These are phyloP conservation scores for Magallana ariakensis DNA, from an alignment of 1,140 invertebrate species.

Conservation along the genomic window DNA sequence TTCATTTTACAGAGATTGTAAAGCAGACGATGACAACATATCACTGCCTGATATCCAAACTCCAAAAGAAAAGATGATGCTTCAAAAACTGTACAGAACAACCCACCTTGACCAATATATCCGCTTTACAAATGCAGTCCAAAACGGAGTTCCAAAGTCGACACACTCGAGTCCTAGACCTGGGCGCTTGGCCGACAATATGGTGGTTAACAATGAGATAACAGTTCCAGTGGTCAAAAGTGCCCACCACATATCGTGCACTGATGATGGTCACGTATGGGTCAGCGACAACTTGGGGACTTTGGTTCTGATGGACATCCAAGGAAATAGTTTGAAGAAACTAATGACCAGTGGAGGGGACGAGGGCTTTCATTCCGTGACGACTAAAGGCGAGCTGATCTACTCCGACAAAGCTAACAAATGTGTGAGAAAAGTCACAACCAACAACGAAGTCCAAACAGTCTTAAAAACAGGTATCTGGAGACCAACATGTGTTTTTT, in stretches of 20 bases:
- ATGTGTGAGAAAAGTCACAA: constrained; percentile 13
- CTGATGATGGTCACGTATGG: neutral
- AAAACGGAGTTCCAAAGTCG: neutral
- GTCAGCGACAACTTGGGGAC: neutral
- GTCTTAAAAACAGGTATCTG: constrained; percentile 8
- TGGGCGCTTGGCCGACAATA: neutral
- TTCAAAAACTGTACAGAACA: constrained; percentile 7
- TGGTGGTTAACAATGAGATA: neutral
- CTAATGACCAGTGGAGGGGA: neutral
- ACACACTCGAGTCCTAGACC: neutral
- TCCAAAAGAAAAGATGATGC: neutral
- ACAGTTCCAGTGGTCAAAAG: neutral
- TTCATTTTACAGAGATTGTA: neutral
- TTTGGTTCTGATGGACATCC: constrained; percentile 9
- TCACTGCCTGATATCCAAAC: constrained; percentile 1
- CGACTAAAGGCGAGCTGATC: neutral
- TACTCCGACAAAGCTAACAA: constrained; percentile 1
- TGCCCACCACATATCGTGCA: constrained; percentile 6
- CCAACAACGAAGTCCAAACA: neutral
- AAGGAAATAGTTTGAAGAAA: neutral
- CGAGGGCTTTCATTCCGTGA: neutral
- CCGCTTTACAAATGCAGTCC: neutral
- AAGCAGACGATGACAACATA: neutral
- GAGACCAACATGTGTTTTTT: constrained; percentile 8
- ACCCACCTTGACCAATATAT: neutral